Conservation (phyloP, 92 coral and sea anemone genomes). For the Meandrina meandrites region DNA sequence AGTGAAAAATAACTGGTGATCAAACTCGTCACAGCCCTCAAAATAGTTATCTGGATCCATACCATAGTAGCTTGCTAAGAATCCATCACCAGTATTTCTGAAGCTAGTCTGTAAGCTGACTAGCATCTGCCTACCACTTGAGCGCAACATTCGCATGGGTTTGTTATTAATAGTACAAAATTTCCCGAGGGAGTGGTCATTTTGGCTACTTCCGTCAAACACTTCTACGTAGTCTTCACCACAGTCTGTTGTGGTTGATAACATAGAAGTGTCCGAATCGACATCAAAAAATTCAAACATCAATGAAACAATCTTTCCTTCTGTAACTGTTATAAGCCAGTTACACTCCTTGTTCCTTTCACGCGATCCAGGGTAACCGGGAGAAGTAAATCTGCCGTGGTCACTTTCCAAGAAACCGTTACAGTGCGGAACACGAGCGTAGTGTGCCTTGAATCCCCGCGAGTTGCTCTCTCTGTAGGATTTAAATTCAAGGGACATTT, state of each 20-base stretch:
- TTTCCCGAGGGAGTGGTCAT: constrained; percentile 52
- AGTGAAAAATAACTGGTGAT: constrained; percentile 60
- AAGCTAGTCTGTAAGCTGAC: constrained; percentile 57
- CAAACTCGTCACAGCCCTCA: constrained; percentile 60
- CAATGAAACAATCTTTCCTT: constrained; percentile 59
- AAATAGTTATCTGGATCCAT: constrained; percentile 71
- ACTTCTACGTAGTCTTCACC: constrained; percentile 60
- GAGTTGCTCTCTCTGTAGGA: constrained; percentile 57
- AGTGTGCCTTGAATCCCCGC: constrained; percentile 57
- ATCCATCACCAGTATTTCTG: constrained; percentile 54
- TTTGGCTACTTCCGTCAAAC: constrained; percentile 56
- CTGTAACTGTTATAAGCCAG: constrained; percentile 76
- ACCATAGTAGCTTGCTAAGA: constrained; percentile 74
- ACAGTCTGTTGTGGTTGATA: constrained; percentile 47
- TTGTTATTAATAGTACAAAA: constrained; percentile 58
- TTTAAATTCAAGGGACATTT: constrained; percentile 65
- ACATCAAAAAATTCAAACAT: constrained; percentile 71
- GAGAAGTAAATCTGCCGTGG: constrained; percentile 73
- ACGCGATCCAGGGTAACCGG: constrained; percentile 60
- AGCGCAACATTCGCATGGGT: constrained; percentile 38
- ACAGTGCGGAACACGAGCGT: constrained; percentile 70
- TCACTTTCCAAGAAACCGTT: constrained; percentile 58
- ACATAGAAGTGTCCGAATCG: not conserved
- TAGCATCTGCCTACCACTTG: constrained; percentile 63
- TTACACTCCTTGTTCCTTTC: constrained; percentile 55